Base-by-base conservation (phyloP, 2,888 invertebrate species). In the Limulus polyphemus region DNA sequence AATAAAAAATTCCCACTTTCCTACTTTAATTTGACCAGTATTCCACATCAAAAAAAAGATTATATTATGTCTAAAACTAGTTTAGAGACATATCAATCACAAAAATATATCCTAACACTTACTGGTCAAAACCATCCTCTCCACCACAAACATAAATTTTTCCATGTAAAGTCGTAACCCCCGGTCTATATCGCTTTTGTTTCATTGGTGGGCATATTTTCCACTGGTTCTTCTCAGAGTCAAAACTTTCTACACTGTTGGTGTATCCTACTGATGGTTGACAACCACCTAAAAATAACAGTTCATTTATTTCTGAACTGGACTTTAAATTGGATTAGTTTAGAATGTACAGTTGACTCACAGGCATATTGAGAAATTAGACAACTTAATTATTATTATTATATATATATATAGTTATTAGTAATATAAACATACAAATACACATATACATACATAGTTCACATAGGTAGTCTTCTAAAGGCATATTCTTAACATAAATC, bases 201-300 rank as follows among this genome's bases (percentile, higher is more conserved):
- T 73, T 71, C 78, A 79, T 78, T 4, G 78, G 72, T 12, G 75
- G 74, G 56, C 74, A 74, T 65, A 74, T 74, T 58, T 74, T 71
- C 79, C 79, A 79, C 16, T 72, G 72, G 68, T 78, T 74, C 16
- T 73, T 75, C 49, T 71, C 69, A 2, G 77, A 74, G 69, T 79
- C 75, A 67, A 75, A 79, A 57, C 77, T 73, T 69, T 79, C 79
- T 60, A 79, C 79, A 69, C 78, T 76, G 68, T 77, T 79, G 3
- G 79, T 79, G 69, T 79, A 79, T 69, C 79, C 79, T 50, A 78
- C 78, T 4, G 78, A 77, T 4, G 78, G 79, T 71, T 79, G 78
- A 79, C 79, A 79, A 10, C 79, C 79, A 58, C 79, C 79, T 78
- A 58, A 10, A 67, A 57, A 17, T 11, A 48, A 47, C n/a, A 52